phyloP scores from a whole-genome alignment of 2,113 vertebrate species.

The Noctilio leporinus region DNA sequence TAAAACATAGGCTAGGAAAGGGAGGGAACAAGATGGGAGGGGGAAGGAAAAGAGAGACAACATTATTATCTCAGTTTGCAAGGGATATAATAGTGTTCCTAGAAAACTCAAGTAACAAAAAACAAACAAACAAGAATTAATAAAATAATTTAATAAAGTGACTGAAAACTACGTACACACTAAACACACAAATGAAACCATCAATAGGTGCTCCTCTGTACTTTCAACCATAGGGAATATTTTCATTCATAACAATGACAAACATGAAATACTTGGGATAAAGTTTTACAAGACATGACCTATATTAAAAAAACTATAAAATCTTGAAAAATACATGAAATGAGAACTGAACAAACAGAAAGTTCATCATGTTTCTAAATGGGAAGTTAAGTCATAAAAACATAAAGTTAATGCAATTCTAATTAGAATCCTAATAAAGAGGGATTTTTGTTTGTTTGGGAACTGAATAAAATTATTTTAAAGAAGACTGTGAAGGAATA shows the following conservation, averaged over 20 bases:
- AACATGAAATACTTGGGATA: not conserved
- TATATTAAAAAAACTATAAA: not conserved
- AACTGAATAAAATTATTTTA: not conserved
- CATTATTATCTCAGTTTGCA: not conserved
- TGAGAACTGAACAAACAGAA: not conserved
- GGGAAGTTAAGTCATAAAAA: slow-evolving; percentile 12
- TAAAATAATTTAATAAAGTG: not conserved
- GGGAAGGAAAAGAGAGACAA: not conserved
- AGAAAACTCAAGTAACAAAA: not conserved
- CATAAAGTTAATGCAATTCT: not conserved
- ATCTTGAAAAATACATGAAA: not conserved
- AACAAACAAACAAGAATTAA: not conserved
- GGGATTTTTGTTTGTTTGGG: not conserved
- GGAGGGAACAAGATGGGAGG: not conserved
- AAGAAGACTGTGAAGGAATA: not conserved
- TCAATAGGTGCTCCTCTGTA: not conserved
- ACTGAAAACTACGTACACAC: not conserved
- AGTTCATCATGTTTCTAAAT: not conserved
- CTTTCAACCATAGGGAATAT: not conserved
- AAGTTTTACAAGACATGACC: not conserved
- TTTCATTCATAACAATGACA: not conserved
- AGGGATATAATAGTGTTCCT: not conserved
- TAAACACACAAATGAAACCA: not conserved
- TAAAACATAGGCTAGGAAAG: not conserved
- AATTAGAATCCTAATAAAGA: not conserved